Evolutionary conservation across 2,888 invertebrate genomes (phyloP).

Genomic region (Abrostola triplasia): DNA sequence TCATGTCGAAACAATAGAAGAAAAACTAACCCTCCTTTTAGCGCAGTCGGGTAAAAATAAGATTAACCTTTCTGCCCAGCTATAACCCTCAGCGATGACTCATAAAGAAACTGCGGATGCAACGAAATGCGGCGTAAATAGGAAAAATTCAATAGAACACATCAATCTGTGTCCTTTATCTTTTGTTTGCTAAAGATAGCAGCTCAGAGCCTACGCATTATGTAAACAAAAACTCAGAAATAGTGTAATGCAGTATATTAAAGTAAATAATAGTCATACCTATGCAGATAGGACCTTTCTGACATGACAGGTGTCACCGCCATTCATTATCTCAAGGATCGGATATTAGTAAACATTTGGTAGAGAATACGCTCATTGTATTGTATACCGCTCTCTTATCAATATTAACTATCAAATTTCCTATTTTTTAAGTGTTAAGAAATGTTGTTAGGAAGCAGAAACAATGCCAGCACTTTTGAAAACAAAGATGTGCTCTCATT

Average conservation of each 20-base stretch:
- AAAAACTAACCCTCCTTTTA: no score
- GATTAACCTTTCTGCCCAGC: no score
- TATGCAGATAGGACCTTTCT: slow-evolving; percentile 48
- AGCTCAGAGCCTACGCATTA: slow-evolving; percentile 20
- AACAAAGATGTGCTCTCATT: no score
- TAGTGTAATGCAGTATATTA: slow-evolving; percentile 16
- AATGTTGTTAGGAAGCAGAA: no score
- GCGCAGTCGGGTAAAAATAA: no score
- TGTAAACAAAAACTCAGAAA: slow-evolving; percentile 22
- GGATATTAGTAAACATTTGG: slow-evolving; percentile 24
- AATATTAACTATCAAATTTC: no score
- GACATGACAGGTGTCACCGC: slow-evolving; percentile 40
- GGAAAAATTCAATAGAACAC: slow-evolving; percentile 38
- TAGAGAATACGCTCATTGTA: slow-evolving; percentile 22
- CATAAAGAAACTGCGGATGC: slow-evolving; percentile 32
- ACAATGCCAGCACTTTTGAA: no score
- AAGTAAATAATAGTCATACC: slow-evolving; percentile 28
- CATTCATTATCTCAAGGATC: slow-evolving; percentile 48
- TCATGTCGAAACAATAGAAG: no score
- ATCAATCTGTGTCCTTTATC: slow-evolving; percentile 23
- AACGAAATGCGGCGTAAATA: slow-evolving; percentile 9
- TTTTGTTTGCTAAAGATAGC: neutral
- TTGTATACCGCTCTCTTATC: no score
- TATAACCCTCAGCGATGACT: no score
- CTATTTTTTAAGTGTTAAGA: no score